These are phyloP conservation scores for Protodeltote pygarga DNA, from an alignment of 2,888 invertebrate species.

Conservation along the genomic window DNA sequence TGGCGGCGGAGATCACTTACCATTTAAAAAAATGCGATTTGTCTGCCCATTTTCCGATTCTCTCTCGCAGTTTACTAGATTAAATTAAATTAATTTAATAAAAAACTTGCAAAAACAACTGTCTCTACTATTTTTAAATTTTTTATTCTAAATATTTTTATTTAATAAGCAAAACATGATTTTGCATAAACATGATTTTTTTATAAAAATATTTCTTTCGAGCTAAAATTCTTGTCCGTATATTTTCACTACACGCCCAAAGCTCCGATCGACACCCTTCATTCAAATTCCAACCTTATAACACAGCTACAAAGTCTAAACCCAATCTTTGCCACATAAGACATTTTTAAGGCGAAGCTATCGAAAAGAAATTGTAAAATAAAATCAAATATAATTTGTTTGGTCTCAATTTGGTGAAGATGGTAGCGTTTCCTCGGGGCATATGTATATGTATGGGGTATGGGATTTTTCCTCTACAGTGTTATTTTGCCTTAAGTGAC, in stretches of 20 bases:
- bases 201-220: neutral
- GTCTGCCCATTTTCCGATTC: no score
- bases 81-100: no score
- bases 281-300: constrained; percentile 1
- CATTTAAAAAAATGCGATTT: no score
- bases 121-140: no score
- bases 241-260: constrained; percentile 53
- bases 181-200: no score
- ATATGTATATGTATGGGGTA: constrained; percentile 19
- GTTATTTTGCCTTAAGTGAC: constrained; percentile 63
- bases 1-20: no score
- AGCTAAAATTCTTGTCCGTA: constrained; percentile 36
- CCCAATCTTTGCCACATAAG: constrained; percentile 25
- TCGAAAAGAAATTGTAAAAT: constrained; percentile 82
- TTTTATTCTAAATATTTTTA: no score
- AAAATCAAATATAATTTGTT: constrained; percentile 83
- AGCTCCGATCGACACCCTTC: constrained; percentile 9
- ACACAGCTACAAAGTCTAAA: constrained; percentile 1
- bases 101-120: no score
- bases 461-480: constrained; percentile 45
- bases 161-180: no score
- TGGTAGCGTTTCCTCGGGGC: constrained; percentile 41
- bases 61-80: no score
- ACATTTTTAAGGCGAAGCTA: constrained; percentile 49
- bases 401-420: constrained; percentile 71